Conservation (phyloP, 2,888 invertebrate species). For the Synergus japonicus region DNA sequence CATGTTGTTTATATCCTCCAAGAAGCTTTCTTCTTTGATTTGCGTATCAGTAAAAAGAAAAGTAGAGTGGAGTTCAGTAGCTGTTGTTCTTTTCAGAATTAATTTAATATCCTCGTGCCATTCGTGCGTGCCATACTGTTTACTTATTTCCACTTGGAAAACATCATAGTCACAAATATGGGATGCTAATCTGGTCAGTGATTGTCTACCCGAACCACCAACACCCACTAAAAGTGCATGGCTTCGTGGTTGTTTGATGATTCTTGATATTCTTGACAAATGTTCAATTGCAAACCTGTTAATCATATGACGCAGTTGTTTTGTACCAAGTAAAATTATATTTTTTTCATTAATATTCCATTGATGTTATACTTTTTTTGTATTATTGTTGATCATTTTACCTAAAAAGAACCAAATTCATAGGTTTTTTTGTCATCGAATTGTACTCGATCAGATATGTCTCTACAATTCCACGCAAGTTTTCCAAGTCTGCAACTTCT, state of each 20-base stretch:
- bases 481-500: conserved; percentile 91
- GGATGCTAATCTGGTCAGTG: conserved; percentile 92
- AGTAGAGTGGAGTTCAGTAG: conserved; percentile 91
- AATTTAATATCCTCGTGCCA: conserved; percentile 95
- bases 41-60: conserved; percentile 95
- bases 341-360: too few species aligned
- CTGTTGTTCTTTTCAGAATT: conserved; percentile 88
- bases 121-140: conserved; percentile 89
- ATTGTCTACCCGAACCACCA: conserved; percentile 96
- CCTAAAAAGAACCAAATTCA: conserved; percentile 95
- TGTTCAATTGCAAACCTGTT: conserved; percentile 95
- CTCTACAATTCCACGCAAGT: conserved; percentile 89
- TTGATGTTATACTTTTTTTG: neutral
- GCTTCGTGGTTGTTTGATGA: conserved; percentile 94
- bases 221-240: conserved; percentile 94
- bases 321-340: neutral
- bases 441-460: conserved; percentile 94
- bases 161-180: conserved; percentile 96
- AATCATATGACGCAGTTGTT: conserved; percentile 16
- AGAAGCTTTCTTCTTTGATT: conserved; percentile 94
- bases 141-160: conserved; percentile 92
- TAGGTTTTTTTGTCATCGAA: conserved; percentile 97
- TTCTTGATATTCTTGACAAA: conserved; percentile 92
- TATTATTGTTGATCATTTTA: neutral
- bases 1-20: conserved; percentile 95